Conservation (phyloP, 1,140 invertebrate genomes). For the Lanistes nyassanus region DNA sequence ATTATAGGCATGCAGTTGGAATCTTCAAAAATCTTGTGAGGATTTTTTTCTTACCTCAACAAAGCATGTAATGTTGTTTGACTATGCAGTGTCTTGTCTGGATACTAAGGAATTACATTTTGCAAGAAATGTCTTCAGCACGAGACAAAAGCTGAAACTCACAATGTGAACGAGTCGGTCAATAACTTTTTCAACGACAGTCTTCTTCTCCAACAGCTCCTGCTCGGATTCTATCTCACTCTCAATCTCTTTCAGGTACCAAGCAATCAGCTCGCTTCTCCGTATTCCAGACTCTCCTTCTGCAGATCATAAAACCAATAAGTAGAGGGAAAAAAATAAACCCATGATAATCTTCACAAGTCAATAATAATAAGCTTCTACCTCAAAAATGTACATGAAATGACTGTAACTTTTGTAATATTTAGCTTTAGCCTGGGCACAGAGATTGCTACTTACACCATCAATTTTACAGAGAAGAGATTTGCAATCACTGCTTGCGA, state of each 20-base stretch:
- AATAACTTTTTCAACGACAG: conserved; percentile 94
- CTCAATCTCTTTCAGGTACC: conserved; percentile 93
- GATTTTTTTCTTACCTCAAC: too few species aligned
- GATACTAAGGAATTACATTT: neutral
- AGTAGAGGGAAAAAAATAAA: too few species aligned
- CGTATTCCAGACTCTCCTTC: conserved; percentile 74
- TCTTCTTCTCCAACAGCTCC: conserved; percentile 89
- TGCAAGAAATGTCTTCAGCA: neutral
- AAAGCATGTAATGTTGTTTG: too few species aligned
- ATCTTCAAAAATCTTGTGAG: too few species aligned
- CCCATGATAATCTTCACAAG: too few species aligned
- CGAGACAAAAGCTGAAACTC: conserved; percentile 64
- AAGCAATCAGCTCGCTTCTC: conserved; percentile 87
- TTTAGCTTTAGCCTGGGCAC: too few species aligned
- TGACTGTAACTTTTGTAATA: too few species aligned
- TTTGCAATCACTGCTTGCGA: too few species aligned
- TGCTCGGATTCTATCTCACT: conserved; percentile 90
- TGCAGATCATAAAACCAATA: neutral
- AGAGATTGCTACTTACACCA: too few species aligned
- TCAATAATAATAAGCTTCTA: too few species aligned
- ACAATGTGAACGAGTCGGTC: conserved; percentile 91
- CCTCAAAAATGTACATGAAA: neutral
- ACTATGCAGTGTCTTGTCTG: neutral
- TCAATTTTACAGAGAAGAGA: too few species aligned
- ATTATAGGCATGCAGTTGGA: too few species aligned